phyloP scores from a whole-genome alignment of 2,888 invertebrate species.

The Pinctada fucata region DNA sequence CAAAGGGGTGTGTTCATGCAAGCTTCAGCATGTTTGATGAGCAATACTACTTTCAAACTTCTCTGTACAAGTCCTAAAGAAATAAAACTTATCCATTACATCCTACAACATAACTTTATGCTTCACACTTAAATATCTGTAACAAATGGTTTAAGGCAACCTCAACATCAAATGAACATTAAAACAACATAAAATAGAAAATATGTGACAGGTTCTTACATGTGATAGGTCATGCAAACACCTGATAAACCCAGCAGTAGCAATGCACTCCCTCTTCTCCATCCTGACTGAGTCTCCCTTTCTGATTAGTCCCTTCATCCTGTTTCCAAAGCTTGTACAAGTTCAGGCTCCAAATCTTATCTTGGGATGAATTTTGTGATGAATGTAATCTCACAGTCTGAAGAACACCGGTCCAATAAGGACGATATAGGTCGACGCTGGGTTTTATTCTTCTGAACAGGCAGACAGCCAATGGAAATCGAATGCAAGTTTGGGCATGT shows the following conservation, averaged over 20 bases:
- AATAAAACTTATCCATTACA: too few species aligned
- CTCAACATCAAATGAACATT: not conserved
- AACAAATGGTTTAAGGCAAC: too few species aligned
- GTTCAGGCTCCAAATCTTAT: not conserved
- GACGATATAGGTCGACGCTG: slow-evolving; percentile 35
- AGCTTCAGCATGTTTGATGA: slow-evolving; percentile 22
- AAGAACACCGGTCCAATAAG: slow-evolving; percentile 17
- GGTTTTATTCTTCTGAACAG: slow-evolving; percentile 41
- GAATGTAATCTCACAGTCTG: slow-evolving; percentile 1
- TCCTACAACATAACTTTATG: too few species aligned
- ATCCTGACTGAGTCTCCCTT: not conserved
- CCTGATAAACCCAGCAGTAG: too few species aligned
- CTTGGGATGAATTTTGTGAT: not conserved
- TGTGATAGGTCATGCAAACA: slow-evolving; percentile 16
- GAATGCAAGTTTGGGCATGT: slow-evolving; percentile 35
- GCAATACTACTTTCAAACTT: not conserved
- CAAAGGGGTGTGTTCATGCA: slow-evolving; percentile 22
- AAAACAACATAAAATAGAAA: slow-evolving; percentile 10
- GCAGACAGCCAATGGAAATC: slow-evolving; percentile 32
- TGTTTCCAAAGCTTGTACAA: not conserved
- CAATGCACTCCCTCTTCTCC: not conserved
- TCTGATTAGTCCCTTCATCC: not conserved
- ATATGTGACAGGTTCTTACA: slow-evolving; percentile 29
- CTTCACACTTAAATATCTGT: too few species aligned
- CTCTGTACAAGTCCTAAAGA: too few species aligned